Evolutionary conservation across 2,888 invertebrate genomes (phyloP), one percentile per base, ranked within the genome.

Genomic region (Tortrix viridana): DNA sequence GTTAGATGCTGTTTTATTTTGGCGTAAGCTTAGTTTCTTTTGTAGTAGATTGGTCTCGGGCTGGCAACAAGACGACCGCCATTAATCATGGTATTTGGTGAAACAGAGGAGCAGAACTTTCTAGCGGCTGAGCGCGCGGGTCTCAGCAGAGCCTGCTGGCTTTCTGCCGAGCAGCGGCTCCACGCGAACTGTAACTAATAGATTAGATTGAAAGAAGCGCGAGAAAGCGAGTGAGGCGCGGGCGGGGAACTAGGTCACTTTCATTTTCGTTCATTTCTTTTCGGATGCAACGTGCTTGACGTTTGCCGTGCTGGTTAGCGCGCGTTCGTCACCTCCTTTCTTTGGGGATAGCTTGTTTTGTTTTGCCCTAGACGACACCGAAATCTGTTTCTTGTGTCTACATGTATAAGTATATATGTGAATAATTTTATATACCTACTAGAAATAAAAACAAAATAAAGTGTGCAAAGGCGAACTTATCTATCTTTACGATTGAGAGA

Each of bases 231-330:
- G 74, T 75, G 73, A 74, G 73, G 69, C 61, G 74, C 72, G 78
- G 76, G 71, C 79, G 77, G 70, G 76, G 74, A 91, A 83, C 86
- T 90, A 71, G 91, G 91, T 77, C 89, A 92, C 91, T 92, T 91
- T 91, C 92, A 87, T 89, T 92, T 89, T 92, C 92, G 86, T 90
- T 90, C 85, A 86, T 89, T 90, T 90, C 88, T 90, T 90, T 90
- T 91, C 85, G 85, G 88, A 89, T 90, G 88, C 88, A 88, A 77
- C 81, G 79, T 80, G 77, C 74, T 80, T 79, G 81, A 80, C 83
- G 82, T 85, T 87, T 85, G 80, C 82, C 77, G 80, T 77, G 80
- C 82, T 82, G 84, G 83, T 86, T 85, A 85, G 79, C 86, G 77
- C 80, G 84, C 83, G 79, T 82, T 82, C 84, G 79, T 85, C 84